A percentile compares a stretch with the other conserved stretches of the same genome.
Evolutionary conservation across 2,797 vertebrate species (phyloP).

Genomic region (Hippocampus kuda): DNA sequence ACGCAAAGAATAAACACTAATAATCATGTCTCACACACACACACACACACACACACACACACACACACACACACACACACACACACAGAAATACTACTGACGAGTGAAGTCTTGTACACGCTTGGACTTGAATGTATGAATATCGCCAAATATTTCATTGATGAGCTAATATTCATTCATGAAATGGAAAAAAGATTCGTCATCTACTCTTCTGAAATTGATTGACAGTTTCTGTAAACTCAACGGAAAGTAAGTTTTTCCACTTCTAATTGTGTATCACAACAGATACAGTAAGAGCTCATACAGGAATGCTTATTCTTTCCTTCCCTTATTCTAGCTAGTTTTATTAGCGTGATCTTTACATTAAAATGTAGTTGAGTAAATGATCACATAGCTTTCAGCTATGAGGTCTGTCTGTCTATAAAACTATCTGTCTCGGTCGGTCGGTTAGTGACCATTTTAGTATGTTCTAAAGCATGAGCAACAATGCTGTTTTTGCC

Average conservation of each 20-base stretch:
- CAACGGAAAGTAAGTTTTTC: background rate
- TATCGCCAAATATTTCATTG: slow-evolving; percentile 6
- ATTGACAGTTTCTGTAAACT: background rate
- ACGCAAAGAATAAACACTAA: background rate
- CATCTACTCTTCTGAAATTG: slow-evolving; percentile 1
- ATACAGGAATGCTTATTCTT: background rate
- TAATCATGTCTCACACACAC: background rate
- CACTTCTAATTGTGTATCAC: background rate
- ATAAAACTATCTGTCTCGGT: no score
- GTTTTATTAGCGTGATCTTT: no score
- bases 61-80: background rate
- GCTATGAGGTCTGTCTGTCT: no score
- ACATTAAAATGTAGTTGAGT: no score
- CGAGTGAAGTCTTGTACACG: background rate
- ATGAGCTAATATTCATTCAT: slow-evolving; percentile 11
- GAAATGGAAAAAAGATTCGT: background rate
- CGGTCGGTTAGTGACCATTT: background rate
- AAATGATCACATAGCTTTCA: no score
- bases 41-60: background rate
- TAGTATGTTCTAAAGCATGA: background rate
- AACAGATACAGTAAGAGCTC: background rate
- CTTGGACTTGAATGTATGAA: background rate
- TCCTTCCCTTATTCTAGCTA: no score
- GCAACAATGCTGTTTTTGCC: no score
- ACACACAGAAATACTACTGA: background rate